Conservation (phyloP, 2,888 invertebrate species). For the Micropterix aruncella region DNA sequence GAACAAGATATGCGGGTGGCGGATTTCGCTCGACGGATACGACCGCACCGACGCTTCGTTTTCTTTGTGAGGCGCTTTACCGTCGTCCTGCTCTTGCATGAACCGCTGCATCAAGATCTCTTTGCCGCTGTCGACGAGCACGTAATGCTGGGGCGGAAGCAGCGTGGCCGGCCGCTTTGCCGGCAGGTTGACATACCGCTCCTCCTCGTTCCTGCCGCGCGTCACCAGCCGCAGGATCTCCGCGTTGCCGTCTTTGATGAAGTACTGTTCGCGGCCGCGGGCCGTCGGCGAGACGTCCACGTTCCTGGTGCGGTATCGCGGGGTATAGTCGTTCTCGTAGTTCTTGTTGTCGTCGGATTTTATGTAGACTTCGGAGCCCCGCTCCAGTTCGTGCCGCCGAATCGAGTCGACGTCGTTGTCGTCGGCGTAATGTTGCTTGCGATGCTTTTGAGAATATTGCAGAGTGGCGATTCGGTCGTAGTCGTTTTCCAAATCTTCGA, state of each 20-base stretch:
- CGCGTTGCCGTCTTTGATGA: slow-evolving; percentile 72
- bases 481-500: slow-evolving; percentile 44
- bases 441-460: slow-evolving; percentile 24
- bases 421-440: slow-evolving; percentile 20
- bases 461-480: slow-evolving; percentile 37
- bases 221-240: slow-evolving; percentile 71
- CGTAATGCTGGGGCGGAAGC: slow-evolving; percentile 42
- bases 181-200: slow-evolving; percentile 44
- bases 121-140: slow-evolving; percentile 65
- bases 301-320: slow-evolving; percentile 8
- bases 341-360: slow-evolving; percentile 27
- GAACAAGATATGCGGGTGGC: background rate
- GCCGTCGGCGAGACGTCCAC: slow-evolving; percentile 20
- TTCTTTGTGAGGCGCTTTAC: slow-evolving; percentile 35
- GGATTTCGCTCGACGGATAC: background rate
- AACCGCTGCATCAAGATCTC: slow-evolving; percentile 72
- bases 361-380: slow-evolving; percentile 52
- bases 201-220: slow-evolving; percentile 53
- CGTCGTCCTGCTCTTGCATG: slow-evolving; percentile 66
- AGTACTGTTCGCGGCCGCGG: slow-evolving; percentile 53
- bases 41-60: background rate
- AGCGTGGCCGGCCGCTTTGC: slow-evolving; percentile 38
- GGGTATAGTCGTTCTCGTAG: background rate
- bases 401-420: slow-evolving; percentile 60
- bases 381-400: slow-evolving; percentile 60